Percentiles rank a stretch among this genome's conserved stretches.
These are phyloP conservation scores for Lepidochitona cinerea DNA, from an alignment of 2,888 invertebrate genomes.

Conservation along the genomic window DNA sequence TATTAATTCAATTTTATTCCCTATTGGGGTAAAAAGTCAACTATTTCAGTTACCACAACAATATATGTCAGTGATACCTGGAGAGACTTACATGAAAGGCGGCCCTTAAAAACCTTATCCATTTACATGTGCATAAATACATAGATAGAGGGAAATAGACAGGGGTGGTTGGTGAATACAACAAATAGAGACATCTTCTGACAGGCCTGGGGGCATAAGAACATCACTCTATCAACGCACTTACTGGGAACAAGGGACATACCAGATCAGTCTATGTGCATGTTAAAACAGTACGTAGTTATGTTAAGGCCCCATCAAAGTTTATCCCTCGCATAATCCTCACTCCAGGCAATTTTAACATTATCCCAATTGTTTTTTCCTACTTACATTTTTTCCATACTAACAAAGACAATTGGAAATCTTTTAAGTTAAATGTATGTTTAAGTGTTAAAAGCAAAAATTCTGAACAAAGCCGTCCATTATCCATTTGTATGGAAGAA, in stretches of 20 bases:
- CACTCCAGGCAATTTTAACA: not conserved
- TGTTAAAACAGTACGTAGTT: no score
- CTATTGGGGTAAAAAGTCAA: no score
- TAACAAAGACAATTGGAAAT: not conserved
- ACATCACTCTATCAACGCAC: not conserved
- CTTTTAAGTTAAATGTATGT: not conserved
- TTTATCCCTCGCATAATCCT: no score
- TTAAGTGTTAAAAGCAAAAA: no score
- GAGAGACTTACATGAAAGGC: not conserved
- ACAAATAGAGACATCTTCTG: not conserved
- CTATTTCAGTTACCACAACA: slow-evolving; percentile 3
- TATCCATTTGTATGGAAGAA: no score
- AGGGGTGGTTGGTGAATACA: not conserved
- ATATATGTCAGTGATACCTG: slow-evolving; percentile 4
- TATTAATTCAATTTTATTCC: no score
- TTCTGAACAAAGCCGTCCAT: no score
- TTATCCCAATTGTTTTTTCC: not conserved
- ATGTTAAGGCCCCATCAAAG: no score
- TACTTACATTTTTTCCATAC: not conserved
- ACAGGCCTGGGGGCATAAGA: not conserved
- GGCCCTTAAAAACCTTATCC: not conserved
- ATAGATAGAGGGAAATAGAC: not conserved
- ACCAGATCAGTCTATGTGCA: no score
- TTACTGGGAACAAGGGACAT: not conserved
- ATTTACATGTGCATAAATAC: not conserved